Evolutionary conservation across 2,113 vertebrate genomes (phyloP).

Genomic region (Clarias batrachus): DNA sequence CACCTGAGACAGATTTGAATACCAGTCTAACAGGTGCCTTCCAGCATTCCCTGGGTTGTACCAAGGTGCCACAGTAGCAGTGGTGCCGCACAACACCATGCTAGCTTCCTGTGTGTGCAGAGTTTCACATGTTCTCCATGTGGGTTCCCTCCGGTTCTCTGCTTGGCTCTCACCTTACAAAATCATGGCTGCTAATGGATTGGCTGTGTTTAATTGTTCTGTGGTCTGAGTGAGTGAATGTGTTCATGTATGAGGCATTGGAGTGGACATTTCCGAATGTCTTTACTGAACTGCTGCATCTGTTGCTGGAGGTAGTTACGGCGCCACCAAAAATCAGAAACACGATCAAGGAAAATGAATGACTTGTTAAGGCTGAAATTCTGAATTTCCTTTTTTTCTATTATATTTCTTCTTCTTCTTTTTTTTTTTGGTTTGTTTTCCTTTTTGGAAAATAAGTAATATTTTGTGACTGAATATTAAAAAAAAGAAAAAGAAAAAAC

Average conservation of each 20-base stretch:
- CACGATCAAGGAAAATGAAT: not conserved
- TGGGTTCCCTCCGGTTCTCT: not conserved
- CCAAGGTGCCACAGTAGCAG: not conserved
- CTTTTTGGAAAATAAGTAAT: not conserved
- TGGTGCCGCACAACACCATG: not conserved
- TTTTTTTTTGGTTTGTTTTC: not conserved
- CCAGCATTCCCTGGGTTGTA: not conserved
- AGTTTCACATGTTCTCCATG: not conserved
- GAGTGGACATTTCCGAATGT: not conserved
- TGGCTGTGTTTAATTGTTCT: not conserved
- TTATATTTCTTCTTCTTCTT: not conserved
- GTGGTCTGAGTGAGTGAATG: not conserved
- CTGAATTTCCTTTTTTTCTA: not conserved
- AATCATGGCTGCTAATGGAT: slow-evolving; percentile 18
- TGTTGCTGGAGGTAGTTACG: not conserved
- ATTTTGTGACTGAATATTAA: not conserved
- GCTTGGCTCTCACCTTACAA: not conserved
- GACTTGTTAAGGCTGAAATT: not conserved
- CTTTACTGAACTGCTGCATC: not conserved
- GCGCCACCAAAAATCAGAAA: not conserved
- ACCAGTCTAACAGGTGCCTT: not conserved
- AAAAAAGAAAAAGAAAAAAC: too few relatives aligned
- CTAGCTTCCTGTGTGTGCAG: not conserved
- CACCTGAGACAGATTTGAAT: not conserved
- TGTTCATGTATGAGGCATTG: not conserved